A percentile compares a stretch with the other conserved stretches of the same genome.
These are phyloP conservation scores for Phalloptychus januarius DNA, from an alignment of 2,797 vertebrate species.

Conservation along the genomic window DNA sequence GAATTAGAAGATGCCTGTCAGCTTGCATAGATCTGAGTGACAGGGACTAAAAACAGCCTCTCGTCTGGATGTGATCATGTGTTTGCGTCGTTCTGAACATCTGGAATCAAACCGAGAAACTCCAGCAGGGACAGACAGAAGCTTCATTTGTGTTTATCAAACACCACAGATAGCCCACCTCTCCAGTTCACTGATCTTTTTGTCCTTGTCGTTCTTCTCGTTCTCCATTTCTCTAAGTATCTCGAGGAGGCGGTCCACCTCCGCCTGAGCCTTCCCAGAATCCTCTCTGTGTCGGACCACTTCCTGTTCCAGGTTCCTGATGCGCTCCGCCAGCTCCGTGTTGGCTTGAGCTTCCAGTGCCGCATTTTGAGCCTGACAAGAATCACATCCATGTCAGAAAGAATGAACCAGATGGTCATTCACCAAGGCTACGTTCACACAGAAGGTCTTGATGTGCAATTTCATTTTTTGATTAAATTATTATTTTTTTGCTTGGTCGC, in stretches of 20 bases:
- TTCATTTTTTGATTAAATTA: no score
- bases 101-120: not conserved
- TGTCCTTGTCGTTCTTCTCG: slow-evolving; percentile 99
- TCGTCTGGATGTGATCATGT: not conserved
- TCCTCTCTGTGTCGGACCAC: slow-evolving; percentile 89
- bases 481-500: no score
- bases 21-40: not conserved
- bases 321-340: slow-evolving; percentile 89
- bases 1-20: not conserved
- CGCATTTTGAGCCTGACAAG: slow-evolving; percentile 88
- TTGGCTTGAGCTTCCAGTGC: slow-evolving; percentile 91
- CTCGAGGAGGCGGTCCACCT: slow-evolving; percentile 96
- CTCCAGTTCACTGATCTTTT: slow-evolving; percentile 95
- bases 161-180: slow-evolving; percentile 80
- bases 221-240: slow-evolving; percentile 99
- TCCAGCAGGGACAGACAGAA: not conserved
- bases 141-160: not conserved
- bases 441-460: no score
- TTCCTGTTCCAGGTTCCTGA: slow-evolving; percentile 90
- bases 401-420: not conserved
- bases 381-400: not conserved
- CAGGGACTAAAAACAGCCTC: not conserved
- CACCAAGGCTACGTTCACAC: not conserved
- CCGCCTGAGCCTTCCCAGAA: slow-evolving; percentile 92
- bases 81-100: not conserved